Evolutionary conservation across 2,113 vertebrate species (phyloP).

Genomic region (Dunckerocampus dactyliophorus): DNA sequence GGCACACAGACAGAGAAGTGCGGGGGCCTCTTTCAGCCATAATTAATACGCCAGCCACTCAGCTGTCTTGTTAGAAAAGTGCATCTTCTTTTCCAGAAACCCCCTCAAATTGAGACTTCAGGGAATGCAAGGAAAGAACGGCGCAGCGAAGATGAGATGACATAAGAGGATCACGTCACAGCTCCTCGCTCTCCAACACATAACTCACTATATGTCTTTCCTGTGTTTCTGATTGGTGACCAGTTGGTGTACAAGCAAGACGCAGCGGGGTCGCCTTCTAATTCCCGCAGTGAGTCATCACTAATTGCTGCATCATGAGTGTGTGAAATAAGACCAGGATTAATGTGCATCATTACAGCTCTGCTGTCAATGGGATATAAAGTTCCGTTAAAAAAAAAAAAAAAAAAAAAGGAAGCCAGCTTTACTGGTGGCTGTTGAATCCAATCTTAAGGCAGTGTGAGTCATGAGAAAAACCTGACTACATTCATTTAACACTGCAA

Average conservation of each 20-base stretch:
- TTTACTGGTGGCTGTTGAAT: neutral
- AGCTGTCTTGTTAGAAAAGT: conserved; percentile 1
- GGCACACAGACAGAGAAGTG: neutral
- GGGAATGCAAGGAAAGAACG: neutral
- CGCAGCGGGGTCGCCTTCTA: neutral
- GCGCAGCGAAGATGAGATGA: neutral
- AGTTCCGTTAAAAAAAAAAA: neutral
- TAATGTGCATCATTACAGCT: conserved; percentile 6
- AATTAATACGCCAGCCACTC: neutral
- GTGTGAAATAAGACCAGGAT: conserved; percentile 1
- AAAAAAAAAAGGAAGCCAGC: neutral
- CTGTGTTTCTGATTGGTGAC: neutral
- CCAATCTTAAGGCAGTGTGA: neutral
- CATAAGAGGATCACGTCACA: conserved; percentile 5
- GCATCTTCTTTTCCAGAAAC: neutral
- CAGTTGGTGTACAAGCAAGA: neutral
- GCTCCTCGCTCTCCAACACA: neutral
- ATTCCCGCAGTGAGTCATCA: conserved; percentile 1
- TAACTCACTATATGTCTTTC: neutral
- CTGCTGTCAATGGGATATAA: neutral
- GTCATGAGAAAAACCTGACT: neutral
- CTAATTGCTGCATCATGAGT: conserved; percentile 1
- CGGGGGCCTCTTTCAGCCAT: neutral
- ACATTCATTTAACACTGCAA: neutral
- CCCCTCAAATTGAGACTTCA: neutral